Evolutionary conservation across 1,140 invertebrate genomes (phyloP).

Genomic region (Neodiprion lecontei): DNA sequence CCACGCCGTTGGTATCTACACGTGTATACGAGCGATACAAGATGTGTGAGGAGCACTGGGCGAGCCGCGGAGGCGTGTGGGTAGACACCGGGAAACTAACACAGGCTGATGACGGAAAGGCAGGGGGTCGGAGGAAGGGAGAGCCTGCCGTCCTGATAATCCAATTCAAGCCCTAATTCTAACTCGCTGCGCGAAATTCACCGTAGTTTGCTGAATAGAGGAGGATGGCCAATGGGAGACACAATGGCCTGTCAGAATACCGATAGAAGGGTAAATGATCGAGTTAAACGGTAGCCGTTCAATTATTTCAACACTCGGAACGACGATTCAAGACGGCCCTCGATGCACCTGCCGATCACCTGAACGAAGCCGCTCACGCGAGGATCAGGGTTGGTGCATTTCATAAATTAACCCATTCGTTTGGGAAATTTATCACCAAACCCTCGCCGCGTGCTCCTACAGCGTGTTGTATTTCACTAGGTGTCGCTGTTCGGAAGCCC

Average conservation of each 20-base stretch:
- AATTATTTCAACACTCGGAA: background rate
- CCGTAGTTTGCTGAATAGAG: constrained; percentile 60
- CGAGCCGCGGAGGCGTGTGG: too few relatives aligned
- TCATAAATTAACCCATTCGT: constrained; percentile 53
- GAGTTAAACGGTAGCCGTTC: constrained; percentile 43
- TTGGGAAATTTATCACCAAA: constrained; percentile 51
- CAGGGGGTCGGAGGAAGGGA: constrained; percentile 19
- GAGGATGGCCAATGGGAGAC: constrained; percentile 44
- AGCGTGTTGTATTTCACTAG: constrained; percentile 47
- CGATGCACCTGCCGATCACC: background rate
- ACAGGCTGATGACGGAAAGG: background rate
- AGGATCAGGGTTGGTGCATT: constrained; percentile 45
- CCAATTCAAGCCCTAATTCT: constrained; percentile 63
- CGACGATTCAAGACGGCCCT: background rate
- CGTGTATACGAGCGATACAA: background rate
- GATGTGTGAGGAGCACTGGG: too few relatives aligned
- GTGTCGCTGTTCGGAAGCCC: constrained; percentile 26
- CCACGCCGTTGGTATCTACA: background rate
- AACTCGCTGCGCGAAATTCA: constrained; percentile 60
- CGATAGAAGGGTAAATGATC: constrained; percentile 47
- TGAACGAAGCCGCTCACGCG: background rate
- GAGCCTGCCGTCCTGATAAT: constrained; percentile 52
- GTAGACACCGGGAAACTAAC: constrained; percentile 1
- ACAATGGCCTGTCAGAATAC: constrained; percentile 52
- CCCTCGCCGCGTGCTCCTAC: constrained; percentile 32